Percentiles rank a stretch among this genome's conserved stretches.
These are phyloP conservation scores for Lordiphosa andalusiaca DNA, from an alignment of 2,888 invertebrate genomes.

Conservation along the genomic window DNA sequence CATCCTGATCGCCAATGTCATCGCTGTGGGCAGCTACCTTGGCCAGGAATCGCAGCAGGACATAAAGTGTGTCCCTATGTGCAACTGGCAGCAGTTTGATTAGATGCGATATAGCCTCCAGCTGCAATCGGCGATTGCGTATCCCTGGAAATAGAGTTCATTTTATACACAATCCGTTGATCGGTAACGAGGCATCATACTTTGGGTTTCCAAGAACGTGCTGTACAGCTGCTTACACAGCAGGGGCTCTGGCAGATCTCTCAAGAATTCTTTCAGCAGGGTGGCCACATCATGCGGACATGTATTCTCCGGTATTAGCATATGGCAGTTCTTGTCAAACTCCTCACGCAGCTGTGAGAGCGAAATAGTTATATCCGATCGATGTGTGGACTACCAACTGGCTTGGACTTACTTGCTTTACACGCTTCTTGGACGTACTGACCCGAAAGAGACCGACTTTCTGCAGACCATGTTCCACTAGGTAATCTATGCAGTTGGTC, in stretches of 20 bases:
- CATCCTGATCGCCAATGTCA: slow-evolving; percentile 63
- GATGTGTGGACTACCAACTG: neutral
- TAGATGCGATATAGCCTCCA: slow-evolving; percentile 91
- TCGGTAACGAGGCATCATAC: slow-evolving; percentile 81
- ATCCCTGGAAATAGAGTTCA: slow-evolving; percentile 83
- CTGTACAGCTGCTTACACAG: slow-evolving; percentile 93
- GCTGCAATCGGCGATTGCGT: slow-evolving; percentile 89
- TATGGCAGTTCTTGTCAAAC: slow-evolving; percentile 90
- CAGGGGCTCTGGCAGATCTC: slow-evolving; percentile 95
- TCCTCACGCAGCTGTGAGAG: slow-evolving; percentile 89
- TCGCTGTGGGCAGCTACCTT: slow-evolving; percentile 80
- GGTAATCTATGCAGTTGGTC: slow-evolving; percentile 89
- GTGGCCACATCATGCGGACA: slow-evolving; percentile 97
- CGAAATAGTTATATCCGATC: neutral
- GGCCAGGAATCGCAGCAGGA: slow-evolving; percentile 90
- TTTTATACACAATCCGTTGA: neutral
- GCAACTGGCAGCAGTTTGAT: slow-evolving; percentile 92
- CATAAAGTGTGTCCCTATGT: slow-evolving; percentile 91
- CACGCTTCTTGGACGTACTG: slow-evolving; percentile 94
- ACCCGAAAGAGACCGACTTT: slow-evolving; percentile 95
- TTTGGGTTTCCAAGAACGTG: slow-evolving; percentile 94
- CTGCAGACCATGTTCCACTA: slow-evolving; percentile 89
- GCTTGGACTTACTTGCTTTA: slow-evolving; percentile 87
- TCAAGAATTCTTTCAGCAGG: slow-evolving; percentile 94
- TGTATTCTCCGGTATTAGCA: slow-evolving; percentile 85